Base-by-base conservation (phyloP, 2,797 vertebrate genomes). In the Leptatherina wallacei region DNA sequence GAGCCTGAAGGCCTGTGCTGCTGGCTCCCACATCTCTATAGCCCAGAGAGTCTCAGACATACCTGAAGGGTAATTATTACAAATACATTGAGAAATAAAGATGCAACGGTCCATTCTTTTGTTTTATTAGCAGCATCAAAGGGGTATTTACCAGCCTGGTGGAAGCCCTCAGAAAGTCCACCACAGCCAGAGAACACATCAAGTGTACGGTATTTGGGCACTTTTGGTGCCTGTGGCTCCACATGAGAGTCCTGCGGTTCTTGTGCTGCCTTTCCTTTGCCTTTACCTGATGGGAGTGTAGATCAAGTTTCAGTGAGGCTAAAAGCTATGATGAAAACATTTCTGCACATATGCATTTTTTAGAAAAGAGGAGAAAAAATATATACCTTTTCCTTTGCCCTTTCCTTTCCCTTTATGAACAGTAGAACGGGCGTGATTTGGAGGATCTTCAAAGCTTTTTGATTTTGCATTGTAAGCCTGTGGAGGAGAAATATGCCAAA, bases 1-100 rank as follows among this genome's bases (percentile, higher is more conserved):
- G 16, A 99, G 92, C 18, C 98, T 94, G 85, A 99, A 99, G 0
- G 98, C 98, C 80, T 99, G 98, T 0, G 97, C 98, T 0, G 98
- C 98, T 0, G 98, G 98, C 35, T 99, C 98, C 98, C 98, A 99
- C 98, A 99, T 99, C 92, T 99, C 98, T 0, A 99, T 96, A 75
- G 98, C 98, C 98, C 98, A 99, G 1, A 95, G 89, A 0, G 97
- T 97, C 89, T 99, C 96, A 0, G 94, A 94, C 57, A 98, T 93
- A 0, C 94, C 98, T 99, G 59, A 52, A 49, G 12, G 9, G 22
- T 29, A 0, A 3, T 0, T 65, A 22, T 76, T 3, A 70, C 1
- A 4, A 36, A 13, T 29, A 18, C 0, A 71, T 0, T 18, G 0
- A 20, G 0, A 51, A 32, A 20, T 4, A 10, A 12, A 44, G 2